Percentiles rank a stretch among this genome's conserved stretches.
These are phyloP conservation scores for Tichodroma muraria DNA, from an alignment of 2,113 vertebrate genomes.

Conservation along the genomic window DNA sequence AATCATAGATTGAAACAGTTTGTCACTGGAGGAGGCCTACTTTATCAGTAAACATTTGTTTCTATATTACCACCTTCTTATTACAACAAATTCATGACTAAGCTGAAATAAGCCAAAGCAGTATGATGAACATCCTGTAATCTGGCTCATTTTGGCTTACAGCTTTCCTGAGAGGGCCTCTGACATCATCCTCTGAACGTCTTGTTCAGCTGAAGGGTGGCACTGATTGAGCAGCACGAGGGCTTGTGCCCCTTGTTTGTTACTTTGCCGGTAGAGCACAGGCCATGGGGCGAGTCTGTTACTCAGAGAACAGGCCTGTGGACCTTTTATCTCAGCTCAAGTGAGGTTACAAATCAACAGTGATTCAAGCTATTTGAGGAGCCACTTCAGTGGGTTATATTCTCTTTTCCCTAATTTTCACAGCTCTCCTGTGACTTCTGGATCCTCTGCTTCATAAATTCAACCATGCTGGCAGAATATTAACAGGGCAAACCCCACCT, in stretches of 20 bases:
- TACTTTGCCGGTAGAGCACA: rapidly evolving
- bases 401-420: background rate
- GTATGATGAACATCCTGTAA: background rate
- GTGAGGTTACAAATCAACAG: background rate
- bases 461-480: background rate
- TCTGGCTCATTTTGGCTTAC: background rate
- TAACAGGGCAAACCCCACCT: background rate
- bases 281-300: background rate
- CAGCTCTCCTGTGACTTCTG: background rate
- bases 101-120: background rate
- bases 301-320: background rate
- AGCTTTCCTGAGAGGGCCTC: background rate
- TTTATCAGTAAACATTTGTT: background rate
- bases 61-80: background rate
- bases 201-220: background rate
- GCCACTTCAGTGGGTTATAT: background rate
- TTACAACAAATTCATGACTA: background rate
- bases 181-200: background rate
- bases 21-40: background rate
- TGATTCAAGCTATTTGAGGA: background rate
- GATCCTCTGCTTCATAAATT: background rate
- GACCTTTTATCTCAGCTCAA: background rate
- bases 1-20: background rate
- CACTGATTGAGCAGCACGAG: background rate
- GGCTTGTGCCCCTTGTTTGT: background rate